Conservation (phyloP, 2,113 vertebrate genomes). For the Boulengeromyrus knoepffleri region DNA sequence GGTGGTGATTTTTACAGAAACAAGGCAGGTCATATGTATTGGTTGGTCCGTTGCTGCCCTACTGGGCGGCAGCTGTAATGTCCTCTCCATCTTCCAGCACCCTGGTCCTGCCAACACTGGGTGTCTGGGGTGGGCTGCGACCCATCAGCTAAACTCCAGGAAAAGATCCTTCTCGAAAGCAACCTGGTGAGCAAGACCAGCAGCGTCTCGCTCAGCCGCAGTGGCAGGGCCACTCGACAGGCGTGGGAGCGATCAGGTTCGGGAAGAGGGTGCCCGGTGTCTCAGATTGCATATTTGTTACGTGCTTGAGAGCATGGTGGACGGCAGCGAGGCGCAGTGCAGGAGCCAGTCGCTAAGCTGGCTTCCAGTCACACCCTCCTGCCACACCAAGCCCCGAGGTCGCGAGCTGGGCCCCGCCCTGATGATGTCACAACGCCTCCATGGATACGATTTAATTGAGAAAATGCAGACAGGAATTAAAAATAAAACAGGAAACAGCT, state of each 20-base stretch:
- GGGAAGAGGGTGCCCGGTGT: not conserved
- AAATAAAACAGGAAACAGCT: not conserved
- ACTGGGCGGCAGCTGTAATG: not conserved
- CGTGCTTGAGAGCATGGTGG: not conserved
- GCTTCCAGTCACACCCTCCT: not conserved
- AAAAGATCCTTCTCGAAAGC: slow-evolving; percentile 25
- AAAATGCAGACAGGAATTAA: not conserved
- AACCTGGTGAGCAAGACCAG: slow-evolving; percentile 43
- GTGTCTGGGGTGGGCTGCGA: not conserved
- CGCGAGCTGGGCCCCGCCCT: no score
- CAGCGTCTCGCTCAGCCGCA: not conserved
- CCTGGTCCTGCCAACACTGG: not conserved
- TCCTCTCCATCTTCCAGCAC: slow-evolving; percentile 16
- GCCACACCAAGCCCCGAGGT: not conserved
- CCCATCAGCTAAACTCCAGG: not conserved
- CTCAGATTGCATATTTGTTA: not conserved
- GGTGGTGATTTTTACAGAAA: not conserved
- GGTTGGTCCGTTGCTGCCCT: not conserved
- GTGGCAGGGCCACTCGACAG: not conserved
- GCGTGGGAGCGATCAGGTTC: no score
- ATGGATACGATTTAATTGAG: not conserved
- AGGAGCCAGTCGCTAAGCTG: not conserved
- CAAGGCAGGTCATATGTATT: not conserved
- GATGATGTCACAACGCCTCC: not conserved
- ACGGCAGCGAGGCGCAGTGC: not conserved